Conservation (phyloP, 2,797 vertebrate genomes). For the Moxostoma hubbsi region DNA sequence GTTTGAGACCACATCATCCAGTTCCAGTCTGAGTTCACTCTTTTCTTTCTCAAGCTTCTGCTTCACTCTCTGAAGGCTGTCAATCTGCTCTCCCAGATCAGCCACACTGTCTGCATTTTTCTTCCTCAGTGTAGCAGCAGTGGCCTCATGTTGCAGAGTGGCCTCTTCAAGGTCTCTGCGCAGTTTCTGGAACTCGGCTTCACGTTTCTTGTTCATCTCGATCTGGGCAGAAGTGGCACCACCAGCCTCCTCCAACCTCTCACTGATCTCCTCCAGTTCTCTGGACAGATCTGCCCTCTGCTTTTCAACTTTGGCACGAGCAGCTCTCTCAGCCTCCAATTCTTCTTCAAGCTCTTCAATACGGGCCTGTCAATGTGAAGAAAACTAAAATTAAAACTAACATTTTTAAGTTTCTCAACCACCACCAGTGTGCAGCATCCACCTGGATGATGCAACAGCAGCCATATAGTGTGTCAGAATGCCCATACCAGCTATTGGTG, state of each 20-base stretch:
- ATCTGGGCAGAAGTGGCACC: constrained; percentile 82
- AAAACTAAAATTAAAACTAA: neutral
- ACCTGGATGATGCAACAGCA: too few species aligned
- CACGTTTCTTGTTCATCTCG: constrained; percentile 88
- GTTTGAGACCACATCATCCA: constrained; percentile 84
- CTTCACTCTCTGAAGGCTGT: constrained; percentile 86
- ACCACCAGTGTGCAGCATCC: too few species aligned
- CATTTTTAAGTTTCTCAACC: too few species aligned
- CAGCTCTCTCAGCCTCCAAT: constrained; percentile 84
- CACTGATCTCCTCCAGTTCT: constrained; percentile 89
- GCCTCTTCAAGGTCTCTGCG: constrained; percentile 85
- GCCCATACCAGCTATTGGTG: too few species aligned
- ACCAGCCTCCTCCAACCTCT: constrained; percentile 84
- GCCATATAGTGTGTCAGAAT: too few species aligned
- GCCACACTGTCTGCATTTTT: constrained; percentile 84
- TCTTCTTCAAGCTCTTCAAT: constrained; percentile 90
- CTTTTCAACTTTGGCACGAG: constrained; percentile 87
- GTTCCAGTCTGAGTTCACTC: constrained; percentile 78
- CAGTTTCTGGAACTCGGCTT: constrained; percentile 87
- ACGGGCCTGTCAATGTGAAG: constrained; percentile 72
- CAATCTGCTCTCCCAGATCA: constrained; percentile 86
- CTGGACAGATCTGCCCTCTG: constrained; percentile 81
- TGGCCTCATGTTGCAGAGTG: constrained; percentile 87
- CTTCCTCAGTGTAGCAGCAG: constrained; percentile 77
- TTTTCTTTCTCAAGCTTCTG: constrained; percentile 77